Percentiles rank a stretch among this genome's conserved stretches.
phyloP scores from a whole-genome alignment of 2,113 vertebrate species.

The Notothenia rossii region DNA sequence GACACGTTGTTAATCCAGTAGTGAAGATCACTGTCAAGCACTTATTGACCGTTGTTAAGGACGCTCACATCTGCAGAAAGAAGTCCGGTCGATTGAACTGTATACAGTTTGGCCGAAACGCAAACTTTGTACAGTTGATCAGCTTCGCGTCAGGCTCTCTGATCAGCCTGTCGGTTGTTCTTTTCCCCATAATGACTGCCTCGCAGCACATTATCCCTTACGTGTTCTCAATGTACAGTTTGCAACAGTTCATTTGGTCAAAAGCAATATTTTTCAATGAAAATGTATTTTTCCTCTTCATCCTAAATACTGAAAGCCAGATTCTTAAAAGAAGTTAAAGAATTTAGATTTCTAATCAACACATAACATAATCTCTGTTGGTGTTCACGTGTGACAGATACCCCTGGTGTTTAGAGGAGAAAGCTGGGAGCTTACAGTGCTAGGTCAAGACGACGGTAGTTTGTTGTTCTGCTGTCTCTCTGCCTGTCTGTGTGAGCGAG shows the following conservation, averaged over 20 bases:
- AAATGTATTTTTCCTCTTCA: neutral
- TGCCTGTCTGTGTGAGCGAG: slow-evolving; percentile 58
- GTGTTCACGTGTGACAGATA: slow-evolving; percentile 23
- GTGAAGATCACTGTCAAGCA: too few relatives aligned
- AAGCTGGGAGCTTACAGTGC: slow-evolving; percentile 39
- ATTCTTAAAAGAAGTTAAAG: slow-evolving; percentile 9
- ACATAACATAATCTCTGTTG: slow-evolving; percentile 16
- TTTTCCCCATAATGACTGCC: too few relatives aligned
- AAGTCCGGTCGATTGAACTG: too few relatives aligned
- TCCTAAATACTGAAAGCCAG: neutral
- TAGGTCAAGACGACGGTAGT: slow-evolving; percentile 54
- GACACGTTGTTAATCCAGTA: too few relatives aligned
- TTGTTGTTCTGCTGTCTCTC: slow-evolving; percentile 70
- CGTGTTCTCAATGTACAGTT: neutral
- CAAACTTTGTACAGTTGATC: too few relatives aligned
- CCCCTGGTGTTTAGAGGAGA: slow-evolving; percentile 38
- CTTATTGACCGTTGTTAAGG: too few relatives aligned
- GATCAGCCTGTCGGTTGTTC: too few relatives aligned
- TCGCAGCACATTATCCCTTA: too few relatives aligned
- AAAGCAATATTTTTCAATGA: neutral
- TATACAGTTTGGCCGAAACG: too few relatives aligned
- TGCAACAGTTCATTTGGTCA: neutral
- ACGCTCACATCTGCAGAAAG: too few relatives aligned
- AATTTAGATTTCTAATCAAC: slow-evolving; percentile 15
- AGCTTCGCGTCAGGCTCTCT: too few relatives aligned